Conservation (phyloP, 1,140 invertebrate genomes). For the Pectinophora gossypiella region DNA sequence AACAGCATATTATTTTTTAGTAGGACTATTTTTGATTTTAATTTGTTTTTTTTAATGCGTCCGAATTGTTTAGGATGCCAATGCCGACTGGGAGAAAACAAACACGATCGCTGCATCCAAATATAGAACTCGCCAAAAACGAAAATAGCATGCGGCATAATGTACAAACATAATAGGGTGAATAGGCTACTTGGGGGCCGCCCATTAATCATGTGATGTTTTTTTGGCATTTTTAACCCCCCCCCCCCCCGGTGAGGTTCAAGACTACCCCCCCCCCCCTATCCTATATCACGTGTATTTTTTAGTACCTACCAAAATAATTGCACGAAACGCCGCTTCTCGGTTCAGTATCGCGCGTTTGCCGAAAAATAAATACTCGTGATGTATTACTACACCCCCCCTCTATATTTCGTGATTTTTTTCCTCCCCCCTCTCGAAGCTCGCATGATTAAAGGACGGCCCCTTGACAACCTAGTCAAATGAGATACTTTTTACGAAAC, state of each 20-base stretch:
- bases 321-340: too few species aligned
- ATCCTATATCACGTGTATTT: too few species aligned
- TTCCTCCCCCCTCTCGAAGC: not conserved
- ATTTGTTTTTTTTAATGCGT: constrained; percentile 18
- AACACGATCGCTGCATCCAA: constrained; percentile 7
- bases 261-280: too few species aligned
- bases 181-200: not conserved
- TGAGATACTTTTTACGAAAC: too few species aligned
- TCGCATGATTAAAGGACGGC: too few species aligned
- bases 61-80: constrained; percentile 16
- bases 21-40: constrained; percentile 12
- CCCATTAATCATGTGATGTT: not conserved
- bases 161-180: not conserved
- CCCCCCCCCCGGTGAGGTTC: too few species aligned
- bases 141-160: constrained; percentile 37
- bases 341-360: too few species aligned
- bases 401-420: not conserved
- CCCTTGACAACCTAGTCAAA: not conserved
- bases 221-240: too few species aligned
- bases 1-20: constrained; percentile 47
- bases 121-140: constrained; percentile 34
- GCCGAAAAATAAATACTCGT: too few species aligned
- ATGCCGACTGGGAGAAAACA: constrained; percentile 26
- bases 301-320: too few species aligned
- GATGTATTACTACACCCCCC: too few species aligned